Evolutionary conservation across 92 coral and sea anemone species (phyloP).

Genomic region (Muricea muricata): DNA sequence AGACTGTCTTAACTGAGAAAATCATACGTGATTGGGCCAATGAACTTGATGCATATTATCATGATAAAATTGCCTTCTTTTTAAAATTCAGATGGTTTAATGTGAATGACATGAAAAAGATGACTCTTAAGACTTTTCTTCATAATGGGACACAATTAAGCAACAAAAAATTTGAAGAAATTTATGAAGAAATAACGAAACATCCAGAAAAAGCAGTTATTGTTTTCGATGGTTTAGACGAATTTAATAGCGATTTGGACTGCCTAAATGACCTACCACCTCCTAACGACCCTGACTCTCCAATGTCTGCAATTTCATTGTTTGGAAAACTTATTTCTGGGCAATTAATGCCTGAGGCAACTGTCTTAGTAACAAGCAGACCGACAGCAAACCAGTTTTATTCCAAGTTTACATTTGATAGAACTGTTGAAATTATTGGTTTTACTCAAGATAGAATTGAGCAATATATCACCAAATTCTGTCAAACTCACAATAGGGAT

Average conservation of each 20-base stretch:
- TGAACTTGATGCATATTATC: neutral
- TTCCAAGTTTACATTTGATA: constrained; percentile 18
- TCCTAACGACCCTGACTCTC: neutral
- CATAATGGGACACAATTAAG: neutral
- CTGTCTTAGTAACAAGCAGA: constrained; percentile 61
- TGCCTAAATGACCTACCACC: constrained; percentile 6
- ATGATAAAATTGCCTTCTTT: constrained; percentile 30
- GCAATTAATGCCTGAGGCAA: constrained; percentile 52
- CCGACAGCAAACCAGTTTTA: constrained; percentile 48
- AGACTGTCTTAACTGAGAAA: constrained; percentile 53
- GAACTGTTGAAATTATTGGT: constrained; percentile 64
- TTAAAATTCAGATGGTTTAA: constrained; percentile 59
- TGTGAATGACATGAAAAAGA: neutral
- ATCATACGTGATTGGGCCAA: constrained; percentile 53
- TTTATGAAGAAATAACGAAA: constrained; percentile 31
- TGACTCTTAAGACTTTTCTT: constrained; percentile 46
- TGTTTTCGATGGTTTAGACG: constrained; percentile 74
- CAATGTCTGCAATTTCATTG: constrained; percentile 46
- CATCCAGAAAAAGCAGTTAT: constrained; percentile 41
- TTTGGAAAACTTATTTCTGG: constrained; percentile 47
- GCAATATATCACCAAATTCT: constrained; percentile 45
- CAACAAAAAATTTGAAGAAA: constrained; percentile 2
- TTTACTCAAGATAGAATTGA: constrained; percentile 54
- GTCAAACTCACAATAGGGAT: neutral
- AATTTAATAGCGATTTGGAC: constrained; percentile 20